Percentiles rank a stretch among this genome's conserved stretches.
Evolutionary conservation across 2,888 invertebrate species (phyloP).

Genomic region (Eumerus sabulonum): DNA sequence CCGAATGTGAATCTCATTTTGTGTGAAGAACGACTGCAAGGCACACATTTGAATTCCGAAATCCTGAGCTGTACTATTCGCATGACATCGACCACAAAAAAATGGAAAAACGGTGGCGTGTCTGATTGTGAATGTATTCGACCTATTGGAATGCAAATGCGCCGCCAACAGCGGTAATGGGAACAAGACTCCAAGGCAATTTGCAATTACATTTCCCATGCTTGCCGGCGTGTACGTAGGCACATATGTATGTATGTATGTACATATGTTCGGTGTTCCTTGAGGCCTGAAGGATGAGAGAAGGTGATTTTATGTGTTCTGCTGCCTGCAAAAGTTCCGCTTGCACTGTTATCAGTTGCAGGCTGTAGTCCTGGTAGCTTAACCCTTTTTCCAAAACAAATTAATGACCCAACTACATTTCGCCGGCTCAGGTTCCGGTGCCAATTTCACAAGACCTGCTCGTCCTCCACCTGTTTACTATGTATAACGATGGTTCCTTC

Average conservation of each 20-base stretch:
- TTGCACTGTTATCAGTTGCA: conserved; percentile 62
- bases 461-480: conserved; percentile 15
- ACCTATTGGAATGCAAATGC: conserved; percentile 53
- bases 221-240: no score
- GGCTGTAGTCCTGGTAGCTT: conserved; percentile 13
- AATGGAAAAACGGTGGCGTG: conserved; percentile 1
- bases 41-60: conserved; percentile 33
- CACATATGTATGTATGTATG: no score
- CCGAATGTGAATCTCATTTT: conserved; percentile 67
- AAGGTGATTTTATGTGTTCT: conserved; percentile 22
- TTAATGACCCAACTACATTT: conserved; percentile 65
- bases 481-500: no score
- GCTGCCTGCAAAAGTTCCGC: conserved; percentile 55
- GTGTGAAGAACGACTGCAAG: conserved; percentile 38
- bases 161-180: conserved; percentile 36
- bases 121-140: conserved; percentile 13
- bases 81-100: conserved; percentile 62
- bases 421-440: conserved; percentile 65
- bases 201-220: conserved; percentile 56
- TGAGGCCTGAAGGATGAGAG: conserved; percentile 12
- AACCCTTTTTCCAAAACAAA: conserved; percentile 53
- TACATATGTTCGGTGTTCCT: no score
- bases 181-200: conserved; percentile 54
- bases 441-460: conserved; percentile 42
- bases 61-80: conserved; percentile 21